phyloP scores from a whole-genome alignment of 2,113 vertebrate genomes.

The Echinops telfairi region DNA sequence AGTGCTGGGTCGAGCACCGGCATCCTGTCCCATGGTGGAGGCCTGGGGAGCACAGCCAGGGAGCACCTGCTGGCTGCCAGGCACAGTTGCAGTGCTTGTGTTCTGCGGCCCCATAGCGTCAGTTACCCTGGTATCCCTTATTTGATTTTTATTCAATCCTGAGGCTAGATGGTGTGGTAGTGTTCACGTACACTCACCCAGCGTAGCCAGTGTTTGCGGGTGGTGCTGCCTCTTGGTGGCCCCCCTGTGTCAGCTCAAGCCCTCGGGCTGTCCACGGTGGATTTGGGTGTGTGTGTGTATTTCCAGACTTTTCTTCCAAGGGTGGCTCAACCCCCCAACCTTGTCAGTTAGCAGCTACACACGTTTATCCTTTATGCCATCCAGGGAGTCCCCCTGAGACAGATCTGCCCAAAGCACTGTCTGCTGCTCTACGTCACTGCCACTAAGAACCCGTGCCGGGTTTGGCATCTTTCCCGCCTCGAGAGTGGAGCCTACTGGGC shows the following conservation, averaged over 20 bases:
- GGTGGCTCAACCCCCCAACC: background rate
- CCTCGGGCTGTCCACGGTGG: too few relatives aligned
- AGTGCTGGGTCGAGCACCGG: too few relatives aligned
- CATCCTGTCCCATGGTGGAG: too few relatives aligned
- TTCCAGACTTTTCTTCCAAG: background rate
- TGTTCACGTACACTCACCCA: background rate
- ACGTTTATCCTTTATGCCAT: background rate
- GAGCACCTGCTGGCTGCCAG: background rate
- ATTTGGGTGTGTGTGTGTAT: background rate
- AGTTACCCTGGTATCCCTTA: background rate
- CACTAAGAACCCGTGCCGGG: background rate
- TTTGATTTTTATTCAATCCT: background rate
- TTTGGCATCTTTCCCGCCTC: background rate
- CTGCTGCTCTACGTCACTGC: accelerated
- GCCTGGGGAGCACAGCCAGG: too few relatives aligned
- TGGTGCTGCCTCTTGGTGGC: background rate
- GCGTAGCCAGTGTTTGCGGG: background rate
- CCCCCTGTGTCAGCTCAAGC: background rate
- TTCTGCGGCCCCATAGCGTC: background rate
- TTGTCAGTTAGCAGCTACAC: background rate
- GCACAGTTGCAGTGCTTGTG: background rate
- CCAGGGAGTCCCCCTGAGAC: background rate
- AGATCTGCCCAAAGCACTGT: background rate
- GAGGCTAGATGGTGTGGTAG: too few relatives aligned
- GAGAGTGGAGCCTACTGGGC: background rate